phyloP scores from a whole-genome alignment of 1,140 invertebrate genomes.

The Pogonognathellus flavescens region DNA sequence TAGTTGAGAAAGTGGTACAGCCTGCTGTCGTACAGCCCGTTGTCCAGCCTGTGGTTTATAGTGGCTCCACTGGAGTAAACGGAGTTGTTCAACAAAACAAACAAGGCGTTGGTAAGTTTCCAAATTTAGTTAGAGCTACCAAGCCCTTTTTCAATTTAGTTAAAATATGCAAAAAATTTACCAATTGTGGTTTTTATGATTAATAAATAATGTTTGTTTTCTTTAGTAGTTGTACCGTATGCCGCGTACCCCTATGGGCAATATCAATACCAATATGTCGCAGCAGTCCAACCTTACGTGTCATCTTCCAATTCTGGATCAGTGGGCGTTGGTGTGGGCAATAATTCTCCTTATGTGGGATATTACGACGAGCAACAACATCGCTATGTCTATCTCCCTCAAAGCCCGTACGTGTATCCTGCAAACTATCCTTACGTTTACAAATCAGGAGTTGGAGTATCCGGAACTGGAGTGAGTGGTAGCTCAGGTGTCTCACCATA shows the following conservation, averaged over 20 bases:
- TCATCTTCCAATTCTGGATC: slow-evolving; percentile 32
- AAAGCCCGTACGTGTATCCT: slow-evolving; percentile 11
- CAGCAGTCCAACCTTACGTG: slow-evolving; percentile 19
- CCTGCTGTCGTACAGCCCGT: slow-evolving; percentile 24
- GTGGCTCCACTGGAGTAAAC: background rate
- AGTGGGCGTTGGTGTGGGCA: slow-evolving; percentile 37
- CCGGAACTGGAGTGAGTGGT: background rate
- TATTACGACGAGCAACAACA: slow-evolving; percentile 34
- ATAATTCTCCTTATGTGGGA: slow-evolving; percentile 41
- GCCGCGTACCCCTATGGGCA: slow-evolving; percentile 17
- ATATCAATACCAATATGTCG: slow-evolving; percentile 31
- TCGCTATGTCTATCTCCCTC: slow-evolving; percentile 25
- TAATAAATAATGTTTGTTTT: slow-evolving; percentile 26
- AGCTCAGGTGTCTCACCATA: background rate
- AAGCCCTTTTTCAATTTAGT: background rate
- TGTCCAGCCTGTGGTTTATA: slow-evolving; percentile 19
- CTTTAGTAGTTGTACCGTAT: slow-evolving; percentile 13
- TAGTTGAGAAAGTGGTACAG: slow-evolving; percentile 37
- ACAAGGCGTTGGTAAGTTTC: slow-evolving; percentile 25
- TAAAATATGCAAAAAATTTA: slow-evolving; percentile 5
- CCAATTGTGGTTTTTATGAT: background rate
- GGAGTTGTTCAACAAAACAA: background rate
- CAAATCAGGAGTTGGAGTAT: slow-evolving; percentile 2
- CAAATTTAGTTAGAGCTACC: background rate
- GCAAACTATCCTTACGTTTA: background rate